These are phyloP conservation scores for Ecdyonurus torrentis DNA, from an alignment of 2,888 invertebrate genomes.

Conservation along the genomic window DNA sequence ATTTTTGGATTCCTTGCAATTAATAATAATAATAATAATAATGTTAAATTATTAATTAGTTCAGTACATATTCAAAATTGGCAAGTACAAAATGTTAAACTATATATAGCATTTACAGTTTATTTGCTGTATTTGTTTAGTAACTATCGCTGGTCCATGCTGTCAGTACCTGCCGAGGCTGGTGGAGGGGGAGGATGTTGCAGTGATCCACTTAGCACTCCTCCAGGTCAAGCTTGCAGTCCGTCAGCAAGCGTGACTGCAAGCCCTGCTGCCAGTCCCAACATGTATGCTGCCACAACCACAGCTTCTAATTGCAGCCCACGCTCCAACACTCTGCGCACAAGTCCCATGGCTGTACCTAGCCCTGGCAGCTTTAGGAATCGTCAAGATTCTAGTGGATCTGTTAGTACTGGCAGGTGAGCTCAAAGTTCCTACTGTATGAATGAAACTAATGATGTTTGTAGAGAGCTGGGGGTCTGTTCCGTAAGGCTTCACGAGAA, in stretches of 20 bases:
- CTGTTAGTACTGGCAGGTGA: constrained; percentile 32
- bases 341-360: constrained; percentile 48
- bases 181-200: constrained; percentile 21
- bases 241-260: not conserved
- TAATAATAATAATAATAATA: too few species aligned
- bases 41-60: too few species aligned
- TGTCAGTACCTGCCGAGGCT: constrained; percentile 18
- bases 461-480: too few species aligned
- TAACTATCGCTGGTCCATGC: not conserved
- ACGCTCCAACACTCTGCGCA: constrained; percentile 23
- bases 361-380: constrained; percentile 32
- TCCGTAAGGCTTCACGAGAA: too few species aligned
- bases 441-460: not conserved
- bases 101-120: too few species aligned
- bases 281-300: constrained; percentile 6
- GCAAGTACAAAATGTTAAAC: too few species aligned
- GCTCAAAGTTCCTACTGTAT: not conserved
- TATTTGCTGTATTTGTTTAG: too few species aligned
- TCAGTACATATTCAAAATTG: too few species aligned
- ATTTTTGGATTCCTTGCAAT: too few species aligned
- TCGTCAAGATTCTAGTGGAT: constrained; percentile 39
- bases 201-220: constrained; percentile 21
- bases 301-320: constrained; percentile 4
- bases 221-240: not conserved
- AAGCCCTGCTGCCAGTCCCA: not conserved